Base-by-base conservation (phyloP, 2,797 vertebrate genomes). In the Neostethus bicornis region DNA sequence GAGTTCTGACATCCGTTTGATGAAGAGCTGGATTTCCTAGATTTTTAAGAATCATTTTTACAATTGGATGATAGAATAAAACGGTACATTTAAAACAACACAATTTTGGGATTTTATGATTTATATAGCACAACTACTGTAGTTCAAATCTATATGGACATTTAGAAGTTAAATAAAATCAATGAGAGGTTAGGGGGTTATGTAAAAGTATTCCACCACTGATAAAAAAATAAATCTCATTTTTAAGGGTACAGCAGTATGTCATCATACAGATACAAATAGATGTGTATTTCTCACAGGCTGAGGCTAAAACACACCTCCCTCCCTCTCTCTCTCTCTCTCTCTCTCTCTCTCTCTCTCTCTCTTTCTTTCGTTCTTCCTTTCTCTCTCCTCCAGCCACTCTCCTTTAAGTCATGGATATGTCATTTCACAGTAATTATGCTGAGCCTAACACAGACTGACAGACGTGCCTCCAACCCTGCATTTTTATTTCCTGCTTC, bases 391-490 rank as follows among this genome's bases (percentile, higher is more conserved):
- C 70, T 81, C 66, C 60, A 52, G 71, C 52, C 48, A 64, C 60
- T 72, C 58, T 82, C 82, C 74, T 85, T 58, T 66, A 81, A 77
- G 65, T 70, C 60, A 51, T 64, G 67, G 77, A 77, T 86, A 67
- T 79, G 76, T 79, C 85, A 89, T 91, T 91, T 89, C 88, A 90
- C 86, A 86, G 82, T 77, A 79, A 91, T 92, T 88, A 91, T 74
- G 73, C 70, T 82, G 90, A 92, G 84, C 79, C 84, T 91, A 90
- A 91, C 88, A 38, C 70, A 89, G 81, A 83, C 70, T 87, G 89
- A 90, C 90, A 84, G 83, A 83, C 48, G 46, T 65, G 73, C 77
- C 75, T 77, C 61, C 78, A 67, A 73, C 77, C 75, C 73, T 71
- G 78, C 73, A 49, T 81, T 83, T 77, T 75, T 63, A 65, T 80